Evolutionary conservation across 2,113 vertebrate species (phyloP).

Genomic region (Pleuronectes platessa): DNA sequence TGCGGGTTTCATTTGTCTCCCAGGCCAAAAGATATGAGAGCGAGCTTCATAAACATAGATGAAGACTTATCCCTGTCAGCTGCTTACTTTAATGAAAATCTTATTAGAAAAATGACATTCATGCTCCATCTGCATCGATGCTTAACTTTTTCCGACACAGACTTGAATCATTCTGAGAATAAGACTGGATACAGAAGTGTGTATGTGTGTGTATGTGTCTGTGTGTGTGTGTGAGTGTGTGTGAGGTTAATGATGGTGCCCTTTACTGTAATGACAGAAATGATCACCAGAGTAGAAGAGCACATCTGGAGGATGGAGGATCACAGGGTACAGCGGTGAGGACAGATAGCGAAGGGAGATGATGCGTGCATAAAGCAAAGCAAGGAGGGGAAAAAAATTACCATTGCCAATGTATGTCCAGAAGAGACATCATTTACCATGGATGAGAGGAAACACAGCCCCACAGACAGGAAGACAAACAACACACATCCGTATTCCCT

Average conservation of each 20-base stretch:
- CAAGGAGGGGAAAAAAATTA: slow-evolving; percentile 1
- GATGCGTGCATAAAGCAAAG: slow-evolving; percentile 46
- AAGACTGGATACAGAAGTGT: background rate
- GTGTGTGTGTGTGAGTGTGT: slow-evolving; percentile 28
- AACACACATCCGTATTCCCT: background rate
- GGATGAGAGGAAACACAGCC: slow-evolving; percentile 41
- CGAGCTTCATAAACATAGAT: slow-evolving; percentile 12
- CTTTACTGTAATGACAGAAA: slow-evolving; percentile 61
- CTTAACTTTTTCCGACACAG: background rate
- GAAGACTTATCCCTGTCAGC: slow-evolving; percentile 22
- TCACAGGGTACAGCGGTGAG: slow-evolving; percentile 38
- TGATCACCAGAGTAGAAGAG: slow-evolving; percentile 54
- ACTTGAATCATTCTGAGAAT: background rate
- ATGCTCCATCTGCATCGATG: slow-evolving; percentile 1
- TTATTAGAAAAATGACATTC: slow-evolving; percentile 29
- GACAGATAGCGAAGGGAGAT: slow-evolving; percentile 24
- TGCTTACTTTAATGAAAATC: slow-evolving; percentile 36
- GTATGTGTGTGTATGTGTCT: slow-evolving; percentile 22
- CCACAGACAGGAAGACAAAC: slow-evolving; percentile 29
- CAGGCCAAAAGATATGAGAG: background rate
- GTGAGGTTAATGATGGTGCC: slow-evolving; percentile 57
- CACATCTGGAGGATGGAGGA: slow-evolving; percentile 64
- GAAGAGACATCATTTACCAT: slow-evolving; percentile 41
- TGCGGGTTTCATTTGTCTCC: slow-evolving; percentile 19
- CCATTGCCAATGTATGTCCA: slow-evolving; percentile 33